phyloP scores from a whole-genome alignment of 2,113 vertebrate species.

The Pristiophorus japonicus region DNA sequence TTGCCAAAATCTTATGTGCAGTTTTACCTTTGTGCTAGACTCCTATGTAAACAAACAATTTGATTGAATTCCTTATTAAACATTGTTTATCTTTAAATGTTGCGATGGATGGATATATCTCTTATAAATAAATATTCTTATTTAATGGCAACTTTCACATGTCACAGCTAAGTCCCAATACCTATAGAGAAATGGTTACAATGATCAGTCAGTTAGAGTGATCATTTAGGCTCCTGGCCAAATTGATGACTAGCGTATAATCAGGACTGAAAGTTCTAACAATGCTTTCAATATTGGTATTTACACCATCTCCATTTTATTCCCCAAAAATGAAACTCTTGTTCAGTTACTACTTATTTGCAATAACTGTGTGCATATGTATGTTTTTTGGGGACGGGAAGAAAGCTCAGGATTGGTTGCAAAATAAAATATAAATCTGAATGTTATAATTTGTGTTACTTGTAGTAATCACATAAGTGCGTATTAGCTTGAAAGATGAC shows the following conservation, averaged over 20 bases:
- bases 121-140: too few relatives aligned
- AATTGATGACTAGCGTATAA: background rate
- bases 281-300: background rate
- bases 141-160: too few relatives aligned
- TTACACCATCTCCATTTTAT: background rate
- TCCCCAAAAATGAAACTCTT: background rate
- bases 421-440: background rate
- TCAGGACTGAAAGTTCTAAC: background rate
- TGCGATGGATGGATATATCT: too few relatives aligned
- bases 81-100: too few relatives aligned
- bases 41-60: background rate
- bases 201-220: background rate
- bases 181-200: background rate
- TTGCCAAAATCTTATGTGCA: background rate
- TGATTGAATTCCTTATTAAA: too few relatives aligned
- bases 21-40: background rate
- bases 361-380: background rate
- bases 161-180: too few relatives aligned
- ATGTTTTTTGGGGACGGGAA: background rate
- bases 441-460: background rate
- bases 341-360: background rate
- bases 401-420: background rate
- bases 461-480: background rate
- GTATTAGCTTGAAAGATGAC: background rate
- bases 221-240: background rate